These are phyloP conservation scores for Meghimatium bilineatum DNA, from an alignment of 2,888 invertebrate genomes.

Conservation along the genomic window DNA sequence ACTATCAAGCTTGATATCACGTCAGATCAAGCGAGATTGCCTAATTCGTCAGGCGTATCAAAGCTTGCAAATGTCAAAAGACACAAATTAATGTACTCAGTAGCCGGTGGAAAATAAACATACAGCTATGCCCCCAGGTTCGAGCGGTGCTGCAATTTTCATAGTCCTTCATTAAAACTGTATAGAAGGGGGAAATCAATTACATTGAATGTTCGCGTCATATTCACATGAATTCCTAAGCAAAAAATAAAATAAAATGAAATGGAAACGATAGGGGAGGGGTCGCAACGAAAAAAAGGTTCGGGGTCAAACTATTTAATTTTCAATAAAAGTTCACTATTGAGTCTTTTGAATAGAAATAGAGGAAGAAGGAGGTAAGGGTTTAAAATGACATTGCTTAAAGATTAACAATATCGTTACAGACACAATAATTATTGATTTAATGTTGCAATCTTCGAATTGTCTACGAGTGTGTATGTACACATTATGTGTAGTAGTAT, in stretches of 20 bases:
- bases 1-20: constrained; percentile 21
- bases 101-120: constrained; percentile 34
- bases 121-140: constrained; percentile 10
- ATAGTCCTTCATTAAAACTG: constrained; percentile 22
- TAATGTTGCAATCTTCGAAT: no score
- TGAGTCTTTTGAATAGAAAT: no score
- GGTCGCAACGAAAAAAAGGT: no score
- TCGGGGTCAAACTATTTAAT: no score
- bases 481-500: no score
- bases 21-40: constrained; percentile 19
- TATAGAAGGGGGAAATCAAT: constrained; percentile 18
- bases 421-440: no score
- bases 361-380: no score
- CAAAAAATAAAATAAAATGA: background rate
- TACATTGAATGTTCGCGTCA: constrained; percentile 26
- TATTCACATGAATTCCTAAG: constrained; percentile 11
- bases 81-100: constrained; percentile 40
- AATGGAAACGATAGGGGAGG: no score
- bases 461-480: no score
- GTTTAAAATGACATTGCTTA: no score
- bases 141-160: constrained; percentile 36
- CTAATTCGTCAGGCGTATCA: constrained; percentile 30
- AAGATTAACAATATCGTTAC: no score
- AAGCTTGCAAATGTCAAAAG: constrained; percentile 28
- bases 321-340: no score